Percentiles rank a stretch among this genome's conserved stretches.
phyloP scores from a whole-genome alignment of 2,797 vertebrate genomes.

The Sebastes goodei region DNA sequence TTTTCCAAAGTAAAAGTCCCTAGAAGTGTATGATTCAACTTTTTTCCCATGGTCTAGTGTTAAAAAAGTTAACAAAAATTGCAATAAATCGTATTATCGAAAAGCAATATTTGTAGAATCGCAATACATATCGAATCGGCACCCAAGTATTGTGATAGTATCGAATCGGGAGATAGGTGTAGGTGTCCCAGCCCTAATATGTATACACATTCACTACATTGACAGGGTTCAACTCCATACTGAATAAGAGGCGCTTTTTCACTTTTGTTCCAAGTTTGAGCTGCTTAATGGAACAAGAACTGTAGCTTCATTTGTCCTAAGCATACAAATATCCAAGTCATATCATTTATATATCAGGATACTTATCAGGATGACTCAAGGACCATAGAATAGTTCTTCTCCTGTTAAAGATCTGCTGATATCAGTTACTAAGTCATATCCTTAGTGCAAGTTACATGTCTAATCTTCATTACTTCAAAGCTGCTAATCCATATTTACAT shows the following conservation, averaged over 20 bases:
- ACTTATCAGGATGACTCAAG: not conserved
- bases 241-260: not conserved
- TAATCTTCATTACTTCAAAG: not conserved
- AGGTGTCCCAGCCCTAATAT: not conserved
- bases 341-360: not conserved
- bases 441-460: not conserved
- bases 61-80: too few relatives aligned
- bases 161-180: too few relatives aligned
- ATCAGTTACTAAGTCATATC: not conserved
- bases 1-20: too few relatives aligned
- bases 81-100: too few relatives aligned
- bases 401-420: not conserved
- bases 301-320: not conserved
- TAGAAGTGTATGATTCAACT: too few relatives aligned
- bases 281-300: conserved; percentile 10
- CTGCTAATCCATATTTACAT: not conserved
- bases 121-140: too few relatives aligned
- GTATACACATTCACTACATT: not conserved
- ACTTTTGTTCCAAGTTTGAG: not conserved
- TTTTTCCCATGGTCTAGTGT: too few relatives aligned
- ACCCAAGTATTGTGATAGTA: too few relatives aligned
- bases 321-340: not conserved
- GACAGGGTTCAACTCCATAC: not conserved
- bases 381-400: not conserved
- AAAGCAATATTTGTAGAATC: too few relatives aligned